Evolutionary conservation across 2,888 invertebrate genomes (phyloP).

Genomic region (Parasteatoda lunata): DNA sequence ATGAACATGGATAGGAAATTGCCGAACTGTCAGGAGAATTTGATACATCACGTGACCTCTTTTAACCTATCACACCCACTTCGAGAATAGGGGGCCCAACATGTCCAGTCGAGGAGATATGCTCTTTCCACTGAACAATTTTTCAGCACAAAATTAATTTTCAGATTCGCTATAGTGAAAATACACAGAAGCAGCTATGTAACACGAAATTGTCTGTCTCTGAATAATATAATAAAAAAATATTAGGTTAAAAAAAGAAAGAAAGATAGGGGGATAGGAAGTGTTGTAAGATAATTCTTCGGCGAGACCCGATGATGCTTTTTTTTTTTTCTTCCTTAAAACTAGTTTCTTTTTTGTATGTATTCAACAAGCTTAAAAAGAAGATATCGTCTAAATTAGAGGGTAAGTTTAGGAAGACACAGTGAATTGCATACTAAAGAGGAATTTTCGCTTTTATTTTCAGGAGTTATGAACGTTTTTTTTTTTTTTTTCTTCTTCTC

Average conservation of each 20-base stretch:
- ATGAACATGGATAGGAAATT: slow-evolving; percentile 9
- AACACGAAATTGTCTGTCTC: background rate
- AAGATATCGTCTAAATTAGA: too few relatives aligned
- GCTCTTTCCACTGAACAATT: too few relatives aligned
- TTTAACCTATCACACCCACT: slow-evolving; percentile 48
- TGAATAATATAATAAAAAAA: too few relatives aligned
- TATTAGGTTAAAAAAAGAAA: background rate
- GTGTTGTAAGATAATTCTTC: background rate
- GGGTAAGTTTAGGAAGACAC: too few relatives aligned
- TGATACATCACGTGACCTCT: slow-evolving; percentile 48
- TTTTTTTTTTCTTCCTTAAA: background rate
- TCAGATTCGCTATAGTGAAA: background rate
- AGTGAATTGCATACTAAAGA: too few relatives aligned
- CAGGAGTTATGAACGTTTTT: too few relatives aligned
- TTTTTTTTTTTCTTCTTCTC: too few relatives aligned
- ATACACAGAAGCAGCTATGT: slow-evolving; percentile 20
- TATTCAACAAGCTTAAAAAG: too few relatives aligned
- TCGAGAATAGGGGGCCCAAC: background rate
- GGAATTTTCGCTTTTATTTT: too few relatives aligned
- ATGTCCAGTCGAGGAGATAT: too few relatives aligned
- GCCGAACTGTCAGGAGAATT: slow-evolving; percentile 42
- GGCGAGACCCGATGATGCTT: background rate
- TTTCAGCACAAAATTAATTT: slow-evolving; percentile 57
- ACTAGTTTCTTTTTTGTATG: too few relatives aligned
- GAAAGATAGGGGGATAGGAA: background rate